Evolutionary conservation across 2,888 invertebrate genomes (phyloP), one percentile per base, ranked within the genome.

Genomic region (Nemapogon koenigi): DNA sequence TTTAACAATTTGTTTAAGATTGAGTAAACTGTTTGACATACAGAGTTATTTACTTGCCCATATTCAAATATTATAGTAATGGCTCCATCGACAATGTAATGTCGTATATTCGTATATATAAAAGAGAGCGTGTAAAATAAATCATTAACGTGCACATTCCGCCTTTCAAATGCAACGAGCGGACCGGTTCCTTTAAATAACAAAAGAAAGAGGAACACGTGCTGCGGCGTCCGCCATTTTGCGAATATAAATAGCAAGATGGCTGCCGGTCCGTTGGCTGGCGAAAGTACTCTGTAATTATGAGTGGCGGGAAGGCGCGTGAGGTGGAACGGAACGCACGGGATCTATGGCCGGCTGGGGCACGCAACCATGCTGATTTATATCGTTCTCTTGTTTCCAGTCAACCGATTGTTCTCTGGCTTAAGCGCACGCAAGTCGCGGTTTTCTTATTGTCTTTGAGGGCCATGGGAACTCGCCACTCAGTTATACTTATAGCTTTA

Each of bases 261-360:
- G 78, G 76, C 73, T 16, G 71, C 57, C 59, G 57, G 51, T 55
- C 62, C 56, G 64, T 59, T 57, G 59, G 67, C 60, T 65, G 75
- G 76, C 71, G 75, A 78, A 78, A 78, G 76, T 76, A 68, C 64
- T 71, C 52, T 52, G 71, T 72, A 75, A 75, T 76, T 75, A 76
- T 71, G 67, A 66, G 60, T 52, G 55, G 59, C 55, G 62, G 59
- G 61, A 60, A 63, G 66, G 64, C 66, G 58, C 58, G 53, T 61
- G 57, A 59, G 53, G 61, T 53, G 50, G 50, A 51, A 51, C 62
- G 64, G 62, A 67, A 62, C 61, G 57, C 58, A 66, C 68, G 68
- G 67, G 70, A 72, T 73, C 72, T 69, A 72, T 67, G 63, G 66
- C 60, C 55, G 61, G 59, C 51, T 62, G 59, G 51, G 61, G 68